These are phyloP conservation scores for Xiphophorus birchmanni DNA, from an alignment of 2,797 vertebrate genomes.

Conservation along the genomic window DNA sequence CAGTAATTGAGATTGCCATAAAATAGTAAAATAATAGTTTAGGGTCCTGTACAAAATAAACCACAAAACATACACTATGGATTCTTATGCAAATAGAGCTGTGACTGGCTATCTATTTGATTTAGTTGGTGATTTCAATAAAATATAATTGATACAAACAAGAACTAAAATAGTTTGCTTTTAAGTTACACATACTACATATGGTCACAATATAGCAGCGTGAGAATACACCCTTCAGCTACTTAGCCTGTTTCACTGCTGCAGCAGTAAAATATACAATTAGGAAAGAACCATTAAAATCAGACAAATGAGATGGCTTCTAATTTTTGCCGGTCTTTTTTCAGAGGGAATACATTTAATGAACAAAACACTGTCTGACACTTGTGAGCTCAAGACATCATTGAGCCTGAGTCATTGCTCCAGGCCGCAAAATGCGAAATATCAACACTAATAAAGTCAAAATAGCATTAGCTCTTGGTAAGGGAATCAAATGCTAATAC, in stretches of 20 bases:
- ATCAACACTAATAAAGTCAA: conserved; percentile 68
- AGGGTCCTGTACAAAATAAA: not conserved
- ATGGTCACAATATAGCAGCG: not conserved
- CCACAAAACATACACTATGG: not conserved
- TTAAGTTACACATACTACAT: not conserved
- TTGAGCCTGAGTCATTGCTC: conserved; percentile 65
- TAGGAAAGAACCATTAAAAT: conserved; percentile 16
- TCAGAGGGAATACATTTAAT: conserved; percentile 36
- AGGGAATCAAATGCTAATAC: conserved; percentile 47
- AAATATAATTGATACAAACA: not conserved
- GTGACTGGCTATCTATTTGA: not conserved
- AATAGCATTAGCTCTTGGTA: conserved; percentile 56
- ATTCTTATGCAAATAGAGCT: not conserved
- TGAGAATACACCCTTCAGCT: not conserved
- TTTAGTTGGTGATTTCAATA: not conserved
- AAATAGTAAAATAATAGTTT: not conserved
- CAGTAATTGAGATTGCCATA: not conserved
- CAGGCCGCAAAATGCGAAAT: conserved; percentile 60
- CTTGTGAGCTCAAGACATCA: conserved; percentile 35
- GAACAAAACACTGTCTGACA: conserved; percentile 53
- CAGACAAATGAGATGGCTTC: conserved; percentile 26
- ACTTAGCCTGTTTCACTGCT: conserved; percentile 6
- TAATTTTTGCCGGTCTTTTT: conserved; percentile 15
- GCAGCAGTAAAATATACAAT: conserved; percentile 23
- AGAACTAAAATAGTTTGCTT: not conserved